These are phyloP conservation scores for Sebastes jordani DNA, from an alignment of 2,797 vertebrate genomes.

Conservation along the genomic window DNA sequence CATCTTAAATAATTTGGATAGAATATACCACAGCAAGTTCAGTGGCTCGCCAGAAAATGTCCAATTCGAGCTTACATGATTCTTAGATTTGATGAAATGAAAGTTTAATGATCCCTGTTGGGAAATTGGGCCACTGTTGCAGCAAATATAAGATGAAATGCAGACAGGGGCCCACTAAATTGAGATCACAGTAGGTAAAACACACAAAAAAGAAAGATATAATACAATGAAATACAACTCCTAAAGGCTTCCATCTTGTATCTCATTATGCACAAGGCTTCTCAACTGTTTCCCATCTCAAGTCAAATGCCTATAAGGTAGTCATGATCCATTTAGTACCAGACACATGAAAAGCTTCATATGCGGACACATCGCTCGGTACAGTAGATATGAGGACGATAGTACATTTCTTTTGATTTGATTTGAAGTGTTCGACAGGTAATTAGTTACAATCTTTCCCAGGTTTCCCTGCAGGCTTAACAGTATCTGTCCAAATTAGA, in stretches of 20 bases:
- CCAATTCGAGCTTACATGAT: slow-evolving; percentile 44
- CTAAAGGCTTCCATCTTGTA: not conserved
- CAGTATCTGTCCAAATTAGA: slow-evolving; percentile 39
- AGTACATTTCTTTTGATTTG: slow-evolving; percentile 10
- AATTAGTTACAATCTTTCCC: slow-evolving; percentile 36
- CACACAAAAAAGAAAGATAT: not conserved
- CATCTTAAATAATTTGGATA: slow-evolving; percentile 52
- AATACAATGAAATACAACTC: not conserved
- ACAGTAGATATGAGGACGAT: not conserved
- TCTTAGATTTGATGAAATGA: slow-evolving; percentile 67
- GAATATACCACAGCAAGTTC: slow-evolving; percentile 25
- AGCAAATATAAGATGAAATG: not conserved
- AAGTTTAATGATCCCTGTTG: slow-evolving; percentile 59
- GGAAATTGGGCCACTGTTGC: slow-evolving; percentile 33
- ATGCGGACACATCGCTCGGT: not conserved
- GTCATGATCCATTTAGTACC: not conserved
- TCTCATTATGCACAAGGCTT: not conserved
- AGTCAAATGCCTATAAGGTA: not conserved
- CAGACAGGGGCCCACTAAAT: not conserved
- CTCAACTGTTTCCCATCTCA: not conserved
- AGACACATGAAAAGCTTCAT: not conserved
- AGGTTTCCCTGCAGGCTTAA: slow-evolving; percentile 9
- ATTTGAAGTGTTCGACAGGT: slow-evolving; percentile 35
- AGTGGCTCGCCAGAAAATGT: slow-evolving; percentile 40
- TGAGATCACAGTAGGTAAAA: slow-evolving; percentile 4